Conservation (phyloP, 2,113 vertebrate species). For the Chrysemys picta region DNA sequence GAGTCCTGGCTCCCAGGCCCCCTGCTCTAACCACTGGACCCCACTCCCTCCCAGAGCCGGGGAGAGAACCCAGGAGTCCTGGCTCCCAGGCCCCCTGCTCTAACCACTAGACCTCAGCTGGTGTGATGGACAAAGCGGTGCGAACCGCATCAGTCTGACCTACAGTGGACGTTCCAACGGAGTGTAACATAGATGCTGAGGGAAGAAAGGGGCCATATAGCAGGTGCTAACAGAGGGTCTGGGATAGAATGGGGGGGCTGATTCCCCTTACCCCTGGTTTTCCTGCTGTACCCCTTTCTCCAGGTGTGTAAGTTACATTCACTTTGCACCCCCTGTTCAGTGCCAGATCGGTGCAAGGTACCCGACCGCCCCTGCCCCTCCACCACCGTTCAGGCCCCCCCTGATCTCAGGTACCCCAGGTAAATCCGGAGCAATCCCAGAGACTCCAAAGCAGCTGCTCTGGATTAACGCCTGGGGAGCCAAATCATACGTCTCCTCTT, state of each 20-base stretch:
- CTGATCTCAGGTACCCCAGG: not conserved
- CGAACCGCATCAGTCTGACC: too few species aligned
- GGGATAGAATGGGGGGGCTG: not conserved
- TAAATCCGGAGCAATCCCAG: not conserved
- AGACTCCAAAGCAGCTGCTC: not conserved
- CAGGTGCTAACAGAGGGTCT: not conserved
- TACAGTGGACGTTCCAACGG: not conserved
- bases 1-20: too few species aligned
- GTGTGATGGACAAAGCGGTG: not conserved
- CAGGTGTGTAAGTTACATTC: not conserved
- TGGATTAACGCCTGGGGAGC: not conserved
- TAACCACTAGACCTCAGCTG: too few species aligned
- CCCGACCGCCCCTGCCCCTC: too few species aligned
- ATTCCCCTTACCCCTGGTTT: not conserved
- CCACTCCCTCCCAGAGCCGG: too few species aligned
- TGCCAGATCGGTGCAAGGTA: not conserved
- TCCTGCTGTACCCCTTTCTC: not conserved
- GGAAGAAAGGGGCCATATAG: not conserved
- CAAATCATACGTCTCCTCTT: not conserved
- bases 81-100: too few species aligned
- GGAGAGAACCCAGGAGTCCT: too few species aligned
- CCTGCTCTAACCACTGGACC: too few species aligned
- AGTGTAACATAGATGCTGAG: not conserved
- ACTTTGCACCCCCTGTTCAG: not conserved
- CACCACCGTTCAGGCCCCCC: not conserved